Conservation (phyloP, 1,140 invertebrate genomes). For the Hycleus phaleratus region DNA sequence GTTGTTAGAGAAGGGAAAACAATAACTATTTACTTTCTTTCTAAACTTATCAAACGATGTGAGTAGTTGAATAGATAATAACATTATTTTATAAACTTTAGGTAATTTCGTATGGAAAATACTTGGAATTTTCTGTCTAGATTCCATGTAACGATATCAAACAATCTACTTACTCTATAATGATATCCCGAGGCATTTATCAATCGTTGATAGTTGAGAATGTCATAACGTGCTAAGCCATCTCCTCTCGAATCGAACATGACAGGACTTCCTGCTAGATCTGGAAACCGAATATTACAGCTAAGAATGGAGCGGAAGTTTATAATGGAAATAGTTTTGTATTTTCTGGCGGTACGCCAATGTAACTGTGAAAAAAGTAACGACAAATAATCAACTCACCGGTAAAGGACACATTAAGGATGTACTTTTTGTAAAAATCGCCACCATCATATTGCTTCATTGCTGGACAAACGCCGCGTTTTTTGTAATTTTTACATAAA, state of each 20-base stretch:
- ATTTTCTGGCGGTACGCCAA: too few relatives aligned
- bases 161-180: slow-evolving; percentile 46
- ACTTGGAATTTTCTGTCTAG: too few relatives aligned
- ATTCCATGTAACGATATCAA: too few relatives aligned
- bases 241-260: slow-evolving; percentile 60
- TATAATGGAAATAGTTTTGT: too few relatives aligned
- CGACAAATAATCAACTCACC: slow-evolving; percentile 44
- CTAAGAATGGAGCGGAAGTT: too few relatives aligned
- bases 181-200: slow-evolving; percentile 51
- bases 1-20: too few relatives aligned
- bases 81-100: too few relatives aligned
- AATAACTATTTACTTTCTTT: too few relatives aligned
- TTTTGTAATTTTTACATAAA: slow-evolving; percentile 44
- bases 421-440: slow-evolving; percentile 59
- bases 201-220: slow-evolving; percentile 50
- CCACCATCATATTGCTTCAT: slow-evolving; percentile 63
- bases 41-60: too few relatives aligned
- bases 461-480: slow-evolving; percentile 49
- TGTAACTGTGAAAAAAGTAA: too few relatives aligned
- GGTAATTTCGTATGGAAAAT: too few relatives aligned
- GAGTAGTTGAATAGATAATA: too few relatives aligned
- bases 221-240: slow-evolving; percentile 58
- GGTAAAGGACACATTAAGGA: slow-evolving; percentile 59
- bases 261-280: slow-evolving; percentile 56
- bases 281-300: slow-evolving; percentile 40